A percentile compares a stretch with the other conserved stretches of the same genome.
Conservation (phyloP, 2,113 vertebrate genomes). For the Nesogale talazaci region DNA sequence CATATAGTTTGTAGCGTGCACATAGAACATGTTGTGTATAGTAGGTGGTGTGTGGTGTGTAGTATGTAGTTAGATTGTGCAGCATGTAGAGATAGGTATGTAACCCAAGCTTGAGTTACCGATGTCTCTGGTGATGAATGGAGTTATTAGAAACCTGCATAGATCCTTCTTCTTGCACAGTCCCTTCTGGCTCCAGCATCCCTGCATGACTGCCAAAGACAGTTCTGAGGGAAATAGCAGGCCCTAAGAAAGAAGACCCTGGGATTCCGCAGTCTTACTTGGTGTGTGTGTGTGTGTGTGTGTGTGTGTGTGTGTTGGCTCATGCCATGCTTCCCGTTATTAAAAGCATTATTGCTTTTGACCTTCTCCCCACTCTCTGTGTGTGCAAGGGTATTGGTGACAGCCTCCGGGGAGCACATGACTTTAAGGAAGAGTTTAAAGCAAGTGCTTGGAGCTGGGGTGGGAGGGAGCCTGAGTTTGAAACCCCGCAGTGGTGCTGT, state of each 20-base stretch:
- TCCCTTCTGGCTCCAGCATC: conserved; percentile 34
- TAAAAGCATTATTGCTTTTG: conserved; percentile 38
- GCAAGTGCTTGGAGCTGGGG: background rate
- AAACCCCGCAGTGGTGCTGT: accelerated
- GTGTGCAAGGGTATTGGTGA: background rate
- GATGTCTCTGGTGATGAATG: conserved; percentile 64
- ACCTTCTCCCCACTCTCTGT: background rate
- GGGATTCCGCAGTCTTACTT: background rate
- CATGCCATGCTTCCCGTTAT: background rate
- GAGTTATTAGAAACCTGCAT: conserved; percentile 31
- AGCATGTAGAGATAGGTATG: background rate
- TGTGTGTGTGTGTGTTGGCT: background rate
- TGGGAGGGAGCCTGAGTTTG: background rate
- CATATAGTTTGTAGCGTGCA: too few relatives aligned
- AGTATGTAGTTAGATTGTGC: too few relatives aligned
- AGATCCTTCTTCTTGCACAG: conserved; percentile 45
- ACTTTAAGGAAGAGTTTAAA: conserved; percentile 18
- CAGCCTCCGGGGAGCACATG: background rate
- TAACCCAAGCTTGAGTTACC: background rate
- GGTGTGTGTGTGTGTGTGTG: background rate
- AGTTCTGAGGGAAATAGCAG: background rate
- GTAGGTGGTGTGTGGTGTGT: too few relatives aligned
- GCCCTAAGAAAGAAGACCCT: background rate
- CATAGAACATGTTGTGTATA: too few relatives aligned
- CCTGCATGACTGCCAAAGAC: background rate